These are phyloP conservation scores for Ranitomeya variabilis DNA, from an alignment of 2,113 vertebrate species.

Conservation along the genomic window DNA sequence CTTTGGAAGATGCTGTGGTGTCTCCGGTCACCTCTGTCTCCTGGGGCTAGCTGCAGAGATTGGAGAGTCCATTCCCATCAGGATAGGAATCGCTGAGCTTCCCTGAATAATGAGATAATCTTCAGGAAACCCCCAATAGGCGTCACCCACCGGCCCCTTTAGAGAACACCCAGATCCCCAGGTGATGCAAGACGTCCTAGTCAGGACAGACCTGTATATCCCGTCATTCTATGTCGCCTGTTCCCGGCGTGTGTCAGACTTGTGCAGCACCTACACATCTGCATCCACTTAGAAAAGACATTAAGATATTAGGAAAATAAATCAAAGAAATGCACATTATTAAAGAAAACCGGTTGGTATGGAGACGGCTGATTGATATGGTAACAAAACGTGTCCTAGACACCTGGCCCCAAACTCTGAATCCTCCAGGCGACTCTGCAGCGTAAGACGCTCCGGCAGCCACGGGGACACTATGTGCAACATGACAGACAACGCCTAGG, in stretches of 20 bases:
- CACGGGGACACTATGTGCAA: not conserved
- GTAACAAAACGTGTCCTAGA: slow-evolving; percentile 36
- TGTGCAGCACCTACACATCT: not conserved
- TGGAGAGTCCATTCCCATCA: too few relatives aligned
- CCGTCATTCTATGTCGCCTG: not conserved
- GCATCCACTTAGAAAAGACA: slow-evolving; percentile 5
- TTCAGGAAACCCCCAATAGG: too few relatives aligned
- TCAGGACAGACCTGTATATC: too few relatives aligned
- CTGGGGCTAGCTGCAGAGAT: too few relatives aligned
- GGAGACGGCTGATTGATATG: not conserved
- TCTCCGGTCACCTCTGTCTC: too few relatives aligned
- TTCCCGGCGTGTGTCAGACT: not conserved
- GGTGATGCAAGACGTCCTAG: not conserved
- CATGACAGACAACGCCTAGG: not conserved
- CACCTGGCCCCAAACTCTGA: not conserved
- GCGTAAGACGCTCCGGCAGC: not conserved
- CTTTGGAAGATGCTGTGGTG: too few relatives aligned
- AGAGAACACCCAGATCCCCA: too few relatives aligned
- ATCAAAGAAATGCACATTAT: slow-evolving; percentile 12
- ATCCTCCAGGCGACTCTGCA: not conserved
- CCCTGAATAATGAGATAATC: too few relatives aligned
- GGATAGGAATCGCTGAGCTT: too few relatives aligned
- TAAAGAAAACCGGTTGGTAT: slow-evolving; percentile 9
- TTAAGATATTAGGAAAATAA: slow-evolving; percentile 17
- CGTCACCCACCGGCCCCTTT: too few relatives aligned